Percentiles rank a stretch among this genome's conserved stretches.
Evolutionary conservation across 1,140 invertebrate species (phyloP).

Genomic region (Anagrus nilaparvatae): DNA sequence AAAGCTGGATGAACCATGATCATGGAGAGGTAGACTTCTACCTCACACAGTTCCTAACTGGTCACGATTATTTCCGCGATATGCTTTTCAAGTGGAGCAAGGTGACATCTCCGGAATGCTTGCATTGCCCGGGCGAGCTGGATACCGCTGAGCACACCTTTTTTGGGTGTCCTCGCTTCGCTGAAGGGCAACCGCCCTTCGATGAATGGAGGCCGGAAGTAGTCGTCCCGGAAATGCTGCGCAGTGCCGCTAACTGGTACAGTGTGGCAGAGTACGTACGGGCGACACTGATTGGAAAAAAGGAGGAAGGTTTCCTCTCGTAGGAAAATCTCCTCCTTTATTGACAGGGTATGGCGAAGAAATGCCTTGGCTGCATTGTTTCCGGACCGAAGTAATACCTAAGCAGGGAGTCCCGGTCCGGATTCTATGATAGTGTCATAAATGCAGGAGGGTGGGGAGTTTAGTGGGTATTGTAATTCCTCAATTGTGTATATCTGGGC

Average conservation of each 20-base stretch:
- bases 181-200: neutral
- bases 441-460: no score
- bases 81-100: conserved; percentile 15
- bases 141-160: conserved; percentile 1
- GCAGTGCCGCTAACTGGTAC: neutral
- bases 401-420: no score
- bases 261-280: neutral
- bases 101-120: conserved; percentile 5
- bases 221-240: neutral
- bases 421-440: no score
- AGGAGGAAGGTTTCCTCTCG: no score
- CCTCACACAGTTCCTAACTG: conserved; percentile 17
- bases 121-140: neutral
- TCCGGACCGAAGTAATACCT: no score
- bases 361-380: no score
- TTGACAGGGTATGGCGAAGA: no score
- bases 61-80: conserved; percentile 11
- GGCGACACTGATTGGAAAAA: neutral
- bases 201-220: neutral
- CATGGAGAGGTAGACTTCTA: conserved; percentile 14
- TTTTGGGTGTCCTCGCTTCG: neutral
- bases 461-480: no score
- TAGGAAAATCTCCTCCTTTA: no score
- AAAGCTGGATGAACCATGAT: conserved; percentile 13
- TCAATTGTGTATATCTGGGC: no score